A percentile compares a stretch with the other conserved stretches of the same genome.
These are phyloP conservation scores for Lamellibrachia columna DNA, from an alignment of 2,888 invertebrate genomes.

Conservation along the genomic window DNA sequence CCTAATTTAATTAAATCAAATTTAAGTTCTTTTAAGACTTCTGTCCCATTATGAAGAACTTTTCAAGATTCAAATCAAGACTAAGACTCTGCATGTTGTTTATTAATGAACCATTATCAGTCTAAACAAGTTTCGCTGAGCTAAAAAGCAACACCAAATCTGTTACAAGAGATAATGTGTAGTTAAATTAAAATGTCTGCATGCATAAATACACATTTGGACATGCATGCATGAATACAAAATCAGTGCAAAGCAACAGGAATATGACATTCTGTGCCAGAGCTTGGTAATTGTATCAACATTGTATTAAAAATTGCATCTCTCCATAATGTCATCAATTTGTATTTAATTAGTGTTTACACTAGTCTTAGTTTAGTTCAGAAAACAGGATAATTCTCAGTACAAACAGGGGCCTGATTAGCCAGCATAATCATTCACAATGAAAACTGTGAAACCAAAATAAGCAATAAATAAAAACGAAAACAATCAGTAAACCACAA, in stretches of 20 bases:
- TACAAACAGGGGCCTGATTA: no score
- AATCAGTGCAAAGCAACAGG: not conserved
- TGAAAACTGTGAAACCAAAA: not conserved
- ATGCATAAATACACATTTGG: not conserved
- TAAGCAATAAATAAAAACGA: not conserved
- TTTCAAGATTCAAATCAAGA: no score
- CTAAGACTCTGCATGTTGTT: not conserved
- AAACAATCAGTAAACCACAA: not conserved
- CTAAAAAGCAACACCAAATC: not conserved
- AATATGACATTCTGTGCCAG: not conserved
- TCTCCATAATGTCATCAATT: not conserved
- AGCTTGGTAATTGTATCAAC: not conserved
- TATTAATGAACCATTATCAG: not conserved
- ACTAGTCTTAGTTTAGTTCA: not conserved
- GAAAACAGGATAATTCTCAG: not conserved
- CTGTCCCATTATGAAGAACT: no score
- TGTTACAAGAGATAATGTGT: not conserved
- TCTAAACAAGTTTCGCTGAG: not conserved
- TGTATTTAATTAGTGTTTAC: not conserved
- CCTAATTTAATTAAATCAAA: no score
- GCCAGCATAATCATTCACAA: no score
- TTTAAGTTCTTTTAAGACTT: no score
- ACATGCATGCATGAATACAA: no score
- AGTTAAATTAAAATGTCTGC: not conserved
- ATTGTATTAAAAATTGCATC: not conserved